Evolutionary conservation across 2,797 vertebrate genomes (phyloP).

Genomic region (Paedocypris micromegethes): DNA sequence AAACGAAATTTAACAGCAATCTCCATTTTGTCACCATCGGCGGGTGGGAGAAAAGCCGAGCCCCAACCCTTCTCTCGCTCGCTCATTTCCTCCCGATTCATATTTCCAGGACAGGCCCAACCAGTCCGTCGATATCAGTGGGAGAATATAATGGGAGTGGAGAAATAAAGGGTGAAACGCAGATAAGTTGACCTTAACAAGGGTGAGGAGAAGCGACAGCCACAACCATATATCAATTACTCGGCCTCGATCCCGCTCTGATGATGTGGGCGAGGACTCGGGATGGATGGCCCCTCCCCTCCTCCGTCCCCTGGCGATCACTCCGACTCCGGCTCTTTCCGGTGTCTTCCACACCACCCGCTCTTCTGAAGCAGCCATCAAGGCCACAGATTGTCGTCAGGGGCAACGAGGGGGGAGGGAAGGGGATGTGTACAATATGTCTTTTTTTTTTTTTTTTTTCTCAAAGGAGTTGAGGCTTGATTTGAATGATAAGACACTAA

Average conservation of each 20-base stretch:
- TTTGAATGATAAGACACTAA: slow-evolving; percentile 60
- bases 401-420: slow-evolving; percentile 30
- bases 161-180: slow-evolving; percentile 57
- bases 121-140: slow-evolving; percentile 59
- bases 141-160: slow-evolving; percentile 68
- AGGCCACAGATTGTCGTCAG: slow-evolving; percentile 51
- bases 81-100: slow-evolving; percentile 41
- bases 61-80: slow-evolving; percentile 16
- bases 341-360: slow-evolving; percentile 23
- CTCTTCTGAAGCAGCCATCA: slow-evolving; percentile 54
- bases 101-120: slow-evolving; percentile 43
- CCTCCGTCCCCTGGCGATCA: slow-evolving; percentile 28
- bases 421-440: slow-evolving; percentile 59
- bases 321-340: slow-evolving; percentile 6
- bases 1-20: too few species aligned
- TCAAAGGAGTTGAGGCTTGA: slow-evolving; percentile 41
- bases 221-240: slow-evolving; percentile 68
- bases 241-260: slow-evolving; percentile 58
- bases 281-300: slow-evolving; percentile 38
- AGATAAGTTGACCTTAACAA: slow-evolving; percentile 68
- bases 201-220: slow-evolving; percentile 59
- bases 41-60: slow-evolving; percentile 70
- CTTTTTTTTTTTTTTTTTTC: slow-evolving; percentile 4
- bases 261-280: slow-evolving; percentile 53
- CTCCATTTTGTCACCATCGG: too few species aligned